Conservation (phyloP, 2,113 vertebrate genomes). For the Typhlomys cinereus region DNA sequence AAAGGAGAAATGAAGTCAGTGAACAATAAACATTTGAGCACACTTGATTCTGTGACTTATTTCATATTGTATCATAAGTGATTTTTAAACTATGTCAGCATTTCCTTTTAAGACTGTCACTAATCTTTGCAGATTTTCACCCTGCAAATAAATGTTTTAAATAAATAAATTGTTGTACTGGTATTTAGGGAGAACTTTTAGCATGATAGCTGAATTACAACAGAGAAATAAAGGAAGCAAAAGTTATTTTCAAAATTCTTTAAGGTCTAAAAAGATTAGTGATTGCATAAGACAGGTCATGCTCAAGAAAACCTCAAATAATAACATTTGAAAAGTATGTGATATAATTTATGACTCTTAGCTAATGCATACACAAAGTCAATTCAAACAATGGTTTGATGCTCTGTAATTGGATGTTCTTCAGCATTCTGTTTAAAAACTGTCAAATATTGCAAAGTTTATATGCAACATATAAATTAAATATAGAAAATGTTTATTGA, state of each 20-base stretch:
- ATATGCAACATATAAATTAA: neutral
- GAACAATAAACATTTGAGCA: neutral
- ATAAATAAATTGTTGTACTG: neutral
- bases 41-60: neutral
- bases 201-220: neutral
- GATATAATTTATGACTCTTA: neutral
- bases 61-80: neutral
- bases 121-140: neutral
- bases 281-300: neutral
- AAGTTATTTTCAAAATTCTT: neutral
- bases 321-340: conserved; percentile 19
- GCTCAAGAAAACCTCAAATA: neutral
- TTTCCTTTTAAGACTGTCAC: neutral
- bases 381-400: neutral
- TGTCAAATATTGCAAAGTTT: neutral
- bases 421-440: neutral
- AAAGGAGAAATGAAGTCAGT: neutral
- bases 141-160: neutral
- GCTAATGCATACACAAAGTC: neutral
- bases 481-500: neutral
- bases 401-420: neutral
- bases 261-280: neutral
- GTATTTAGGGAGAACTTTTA: neutral
- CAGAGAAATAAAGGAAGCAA: neutral
- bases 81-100: neutral